Evolutionary conservation across 2,113 vertebrate genomes (phyloP), one percentile per base, ranked within the genome.

Genomic region (Ophiodon elongatus): DNA sequence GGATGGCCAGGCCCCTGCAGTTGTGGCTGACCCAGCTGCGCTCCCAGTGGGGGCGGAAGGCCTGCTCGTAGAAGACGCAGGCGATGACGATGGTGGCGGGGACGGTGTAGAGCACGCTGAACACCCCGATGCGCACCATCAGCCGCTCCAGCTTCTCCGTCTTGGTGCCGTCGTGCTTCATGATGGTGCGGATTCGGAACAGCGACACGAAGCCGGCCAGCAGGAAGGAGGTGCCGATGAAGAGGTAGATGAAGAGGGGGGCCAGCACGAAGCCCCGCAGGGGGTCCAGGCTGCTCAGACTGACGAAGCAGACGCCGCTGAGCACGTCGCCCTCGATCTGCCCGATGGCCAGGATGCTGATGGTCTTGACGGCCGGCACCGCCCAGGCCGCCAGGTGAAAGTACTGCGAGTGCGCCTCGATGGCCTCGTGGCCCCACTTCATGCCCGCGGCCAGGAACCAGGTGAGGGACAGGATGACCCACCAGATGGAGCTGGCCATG

Each of bases 401-500:
- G 84, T 99, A 99, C 91, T 99, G 98, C 0, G 98, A 99, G 93
- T 99, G 97, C 74, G 98, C 97, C 88, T 99, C 98, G 2, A 99
- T 99, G 68, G 98, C 98, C 90, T 99, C 98, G 0, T 99, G 98
- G 59, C 98, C 98, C 98, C 98, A 99, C 85, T 99, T 99, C 98
- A 99, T 99, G 72, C 98, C 98, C 0, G 98, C 98, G 0, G 98
- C 98, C 86, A 99, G 96, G 94, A 99, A 99, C 98, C 98, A 99
- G 70, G 98, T 99, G 89, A 99, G 97, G 1, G 98, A 99, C 31
- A 99, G 93, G 90, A 99, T 98, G 89, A 99, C 98, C 98, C 98
- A 99, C 98, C 98, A 99, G 94, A 99, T 99, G 23, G 98, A 99
- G 82, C 98, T 99, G 93, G 98, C 98, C 98, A 99, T 99, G 91